These are phyloP conservation scores for Athene cunicularia DNA, from an alignment of 2,113 vertebrate genomes.

Conservation along the genomic window DNA sequence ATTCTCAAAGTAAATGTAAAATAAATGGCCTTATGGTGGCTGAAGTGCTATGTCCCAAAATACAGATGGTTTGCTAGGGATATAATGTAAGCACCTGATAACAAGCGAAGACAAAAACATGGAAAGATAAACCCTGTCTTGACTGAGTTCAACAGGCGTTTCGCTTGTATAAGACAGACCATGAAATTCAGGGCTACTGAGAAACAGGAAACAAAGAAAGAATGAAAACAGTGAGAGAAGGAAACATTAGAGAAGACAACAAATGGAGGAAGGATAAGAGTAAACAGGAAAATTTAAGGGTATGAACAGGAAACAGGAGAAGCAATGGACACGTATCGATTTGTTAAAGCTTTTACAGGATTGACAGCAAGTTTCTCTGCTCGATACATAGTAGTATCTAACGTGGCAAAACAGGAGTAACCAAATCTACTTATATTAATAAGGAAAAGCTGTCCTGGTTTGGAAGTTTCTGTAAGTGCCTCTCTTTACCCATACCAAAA, in stretches of 20 bases:
- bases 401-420: neutral
- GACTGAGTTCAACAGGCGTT: neutral
- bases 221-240: neutral
- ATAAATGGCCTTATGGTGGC: constrained; percentile 42
- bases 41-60: constrained; percentile 48
- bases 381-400: neutral
- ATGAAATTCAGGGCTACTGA: neutral
- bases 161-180: neutral
- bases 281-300: neutral
- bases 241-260: neutral
- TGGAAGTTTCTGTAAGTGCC: neutral
- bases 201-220: neutral
- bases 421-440: neutral
- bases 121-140: neutral
- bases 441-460: neutral
- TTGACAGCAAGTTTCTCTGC: neutral
- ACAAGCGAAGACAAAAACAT: neutral
- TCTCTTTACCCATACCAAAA: neutral
- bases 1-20: constrained; percentile 55
- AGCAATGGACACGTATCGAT: neutral
- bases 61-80: neutral
- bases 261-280: neutral
- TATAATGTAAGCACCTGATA: constrained; percentile 48
- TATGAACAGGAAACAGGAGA: neutral
- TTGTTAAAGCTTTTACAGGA: neutral